Conservation (phyloP, 2,797 vertebrate species). For the Falco novaeseelandiae region DNA sequence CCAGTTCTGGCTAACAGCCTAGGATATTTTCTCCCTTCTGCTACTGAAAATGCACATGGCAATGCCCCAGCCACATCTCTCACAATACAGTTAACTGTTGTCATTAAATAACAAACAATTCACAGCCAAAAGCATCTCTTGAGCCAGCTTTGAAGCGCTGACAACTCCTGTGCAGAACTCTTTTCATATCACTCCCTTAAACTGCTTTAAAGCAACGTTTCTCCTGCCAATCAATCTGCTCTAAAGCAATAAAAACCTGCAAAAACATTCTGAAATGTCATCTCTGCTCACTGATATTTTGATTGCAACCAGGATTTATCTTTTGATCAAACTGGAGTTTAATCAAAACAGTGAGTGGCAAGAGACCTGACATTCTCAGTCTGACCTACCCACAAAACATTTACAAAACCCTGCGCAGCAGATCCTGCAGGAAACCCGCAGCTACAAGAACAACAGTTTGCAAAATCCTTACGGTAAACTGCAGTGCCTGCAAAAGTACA, state of each 20-base stretch:
- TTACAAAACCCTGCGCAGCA: rapidly evolving
- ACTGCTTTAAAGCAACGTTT: rapidly evolving
- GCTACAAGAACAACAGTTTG: rapidly evolving
- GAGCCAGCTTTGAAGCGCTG: not conserved
- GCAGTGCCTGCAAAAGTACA: not conserved
- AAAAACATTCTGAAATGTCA: not conserved
- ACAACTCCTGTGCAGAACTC: too few species aligned
- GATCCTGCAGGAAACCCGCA: not conserved
- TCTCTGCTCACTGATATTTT: not conserved
- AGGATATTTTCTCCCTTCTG: not conserved
- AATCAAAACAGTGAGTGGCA: too few species aligned
- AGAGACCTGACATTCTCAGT: not conserved
- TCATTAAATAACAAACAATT: not conserved
- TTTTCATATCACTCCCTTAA: not conserved
- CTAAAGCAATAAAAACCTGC: not conserved
- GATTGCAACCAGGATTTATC: not conserved
- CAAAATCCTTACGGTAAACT: not conserved
- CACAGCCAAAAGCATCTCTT: not conserved
- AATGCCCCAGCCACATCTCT: not conserved
- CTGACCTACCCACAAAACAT: not conserved
- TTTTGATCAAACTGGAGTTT: not conserved
- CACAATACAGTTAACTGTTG: not conserved
- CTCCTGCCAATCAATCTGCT: not conserved
- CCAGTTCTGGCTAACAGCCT: not conserved
- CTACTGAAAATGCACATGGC: not conserved